Conservation (phyloP, 2,888 invertebrate species). For the Pollenia labialis region DNA sequence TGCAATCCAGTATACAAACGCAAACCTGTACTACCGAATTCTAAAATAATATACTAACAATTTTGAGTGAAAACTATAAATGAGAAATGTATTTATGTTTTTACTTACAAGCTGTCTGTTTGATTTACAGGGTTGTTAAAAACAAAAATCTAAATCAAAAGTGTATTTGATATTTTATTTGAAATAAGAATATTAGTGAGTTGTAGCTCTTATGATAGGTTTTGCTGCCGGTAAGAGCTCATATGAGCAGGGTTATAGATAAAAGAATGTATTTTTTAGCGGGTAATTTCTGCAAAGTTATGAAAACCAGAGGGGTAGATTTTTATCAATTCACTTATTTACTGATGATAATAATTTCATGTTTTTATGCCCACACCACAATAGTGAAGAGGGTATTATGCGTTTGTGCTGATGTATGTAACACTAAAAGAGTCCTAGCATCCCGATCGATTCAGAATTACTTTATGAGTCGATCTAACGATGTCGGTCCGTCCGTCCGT, state of each 20-base stretch:
- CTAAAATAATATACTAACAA: conserved; percentile 15
- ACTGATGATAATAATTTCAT: conserved; percentile 50
- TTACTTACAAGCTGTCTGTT: conserved; percentile 6
- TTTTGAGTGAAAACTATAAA: conserved; percentile 53
- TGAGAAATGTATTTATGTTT: conserved; percentile 49
- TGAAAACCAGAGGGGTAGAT: conserved; percentile 76
- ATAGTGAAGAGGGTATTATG: too few relatives aligned
- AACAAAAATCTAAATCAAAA: conserved; percentile 48
- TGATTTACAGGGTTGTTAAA: conserved; percentile 40
- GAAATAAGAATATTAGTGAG: conserved; percentile 1
- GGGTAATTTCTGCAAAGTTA: conserved; percentile 30
- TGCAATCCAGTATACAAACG: neutral
- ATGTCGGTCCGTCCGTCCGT: too few relatives aligned
- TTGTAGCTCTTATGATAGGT: neutral
- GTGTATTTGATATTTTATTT: conserved; percentile 18
- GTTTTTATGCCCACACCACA: neutral
- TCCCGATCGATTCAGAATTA: too few relatives aligned
- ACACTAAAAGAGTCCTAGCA: too few relatives aligned
- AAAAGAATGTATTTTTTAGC: conserved; percentile 4
- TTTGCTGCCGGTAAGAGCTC: neutral
- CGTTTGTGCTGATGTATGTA: too few relatives aligned
- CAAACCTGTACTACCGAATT: conserved; percentile 14
- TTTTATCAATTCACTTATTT: conserved; percentile 73
- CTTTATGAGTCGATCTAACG: too few relatives aligned
- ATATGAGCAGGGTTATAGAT: conserved; percentile 5